phyloP scores from a whole-genome alignment of 1,140 invertebrate genomes.

The Drosophila suzukii region DNA sequence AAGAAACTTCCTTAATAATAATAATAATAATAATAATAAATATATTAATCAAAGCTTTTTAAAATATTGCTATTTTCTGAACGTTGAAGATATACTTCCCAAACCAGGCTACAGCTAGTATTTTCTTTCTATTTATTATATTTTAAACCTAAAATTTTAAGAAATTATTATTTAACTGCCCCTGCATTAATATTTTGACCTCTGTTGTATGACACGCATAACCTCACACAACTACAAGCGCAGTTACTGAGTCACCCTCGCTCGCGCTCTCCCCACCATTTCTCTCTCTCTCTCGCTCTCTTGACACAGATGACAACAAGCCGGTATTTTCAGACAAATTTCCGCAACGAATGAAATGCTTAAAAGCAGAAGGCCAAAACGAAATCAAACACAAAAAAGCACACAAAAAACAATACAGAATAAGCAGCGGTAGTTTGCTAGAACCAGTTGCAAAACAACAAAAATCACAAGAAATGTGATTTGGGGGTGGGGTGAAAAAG shows the following conservation, averaged over 20 bases:
- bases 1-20: no score
- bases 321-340: constrained; percentile 73
- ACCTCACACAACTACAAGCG: constrained; percentile 78
- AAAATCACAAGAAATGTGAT: constrained; percentile 23
- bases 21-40: no score
- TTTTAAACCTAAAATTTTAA: no score
- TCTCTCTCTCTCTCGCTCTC: constrained; percentile 23
- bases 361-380: constrained; percentile 57
- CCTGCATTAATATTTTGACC: not conserved
- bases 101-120: no score
- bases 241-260: constrained; percentile 70
- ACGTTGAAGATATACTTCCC: no score
- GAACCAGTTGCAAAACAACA: constrained; percentile 68
- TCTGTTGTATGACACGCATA: constrained; percentile 48
- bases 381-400: constrained; percentile 41
- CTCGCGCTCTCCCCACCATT: constrained; percentile 1
- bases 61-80: no score
- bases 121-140: no score
- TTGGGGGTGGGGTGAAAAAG: constrained; percentile 4
- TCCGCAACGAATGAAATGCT: constrained; percentile 63
- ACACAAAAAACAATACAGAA: constrained; percentile 34
- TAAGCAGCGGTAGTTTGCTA: constrained; percentile 27
- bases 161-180: not conserved
- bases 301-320: constrained; percentile 68
- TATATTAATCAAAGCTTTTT: no score